phyloP scores from a whole-genome alignment of 1,140 invertebrate genomes.

The Euura lappo region DNA sequence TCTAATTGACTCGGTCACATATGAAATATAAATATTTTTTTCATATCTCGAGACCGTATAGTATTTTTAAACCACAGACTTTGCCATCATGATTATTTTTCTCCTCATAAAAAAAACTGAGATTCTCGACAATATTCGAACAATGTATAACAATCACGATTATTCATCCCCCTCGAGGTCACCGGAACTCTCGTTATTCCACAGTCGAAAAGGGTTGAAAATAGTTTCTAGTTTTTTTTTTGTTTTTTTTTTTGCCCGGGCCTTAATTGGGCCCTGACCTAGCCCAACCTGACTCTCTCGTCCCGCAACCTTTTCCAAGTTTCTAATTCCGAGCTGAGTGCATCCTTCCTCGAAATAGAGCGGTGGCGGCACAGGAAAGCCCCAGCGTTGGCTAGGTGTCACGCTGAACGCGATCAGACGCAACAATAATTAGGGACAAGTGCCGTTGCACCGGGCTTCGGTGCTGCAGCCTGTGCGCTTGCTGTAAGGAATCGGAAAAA shows the following conservation, averaged over 20 bases:
- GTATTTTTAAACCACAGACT: too few relatives aligned
- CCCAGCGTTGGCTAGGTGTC: neutral
- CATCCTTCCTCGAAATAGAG: constrained; percentile 29
- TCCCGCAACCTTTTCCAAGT: neutral
- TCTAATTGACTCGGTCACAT: too few relatives aligned
- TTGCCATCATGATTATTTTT: too few relatives aligned
- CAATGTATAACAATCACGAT: neutral
- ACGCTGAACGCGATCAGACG: neutral
- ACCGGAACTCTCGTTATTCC: neutral
- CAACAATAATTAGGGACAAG: constrained; percentile 27
- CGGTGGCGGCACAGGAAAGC: neutral
- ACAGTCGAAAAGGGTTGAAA: neutral
- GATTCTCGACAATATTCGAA: constrained; percentile 9
- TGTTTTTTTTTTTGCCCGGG: neutral
- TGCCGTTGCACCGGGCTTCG: too few relatives aligned
- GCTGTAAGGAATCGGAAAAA: neutral
- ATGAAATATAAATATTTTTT: too few relatives aligned
- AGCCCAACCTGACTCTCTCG: constrained; percentile 21
- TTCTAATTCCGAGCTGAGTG: constrained; percentile 27
- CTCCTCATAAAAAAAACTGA: constrained; percentile 21
- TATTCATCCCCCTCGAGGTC: constrained; percentile 20
- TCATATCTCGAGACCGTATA: too few relatives aligned
- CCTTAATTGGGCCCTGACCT: constrained; percentile 29
- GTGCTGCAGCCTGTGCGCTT: neutral
- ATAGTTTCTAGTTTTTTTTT: too few relatives aligned